Conservation (phyloP, 2,113 vertebrate genomes). For the Leptocoma aspasia region DNA sequence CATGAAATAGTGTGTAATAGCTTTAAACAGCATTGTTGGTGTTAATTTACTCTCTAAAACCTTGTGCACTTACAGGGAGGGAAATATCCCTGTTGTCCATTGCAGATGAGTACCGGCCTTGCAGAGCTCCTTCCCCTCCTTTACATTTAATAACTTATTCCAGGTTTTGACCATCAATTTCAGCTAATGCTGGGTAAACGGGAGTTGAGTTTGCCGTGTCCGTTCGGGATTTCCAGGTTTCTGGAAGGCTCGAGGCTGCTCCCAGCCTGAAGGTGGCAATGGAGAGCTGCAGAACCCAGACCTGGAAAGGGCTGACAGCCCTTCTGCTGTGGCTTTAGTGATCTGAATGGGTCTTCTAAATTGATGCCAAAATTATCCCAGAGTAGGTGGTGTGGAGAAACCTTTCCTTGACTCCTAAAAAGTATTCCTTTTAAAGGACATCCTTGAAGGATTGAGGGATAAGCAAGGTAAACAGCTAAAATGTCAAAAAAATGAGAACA, state of each 20-base stretch:
- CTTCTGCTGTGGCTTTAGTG: neutral
- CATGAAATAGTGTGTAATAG: neutral
- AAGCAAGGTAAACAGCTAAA: neutral
- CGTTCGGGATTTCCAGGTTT: neutral
- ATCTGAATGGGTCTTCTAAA: neutral
- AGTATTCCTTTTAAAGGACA: neutral
- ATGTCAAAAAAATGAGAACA: neutral
- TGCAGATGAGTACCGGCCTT: neutral
- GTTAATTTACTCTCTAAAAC: neutral
- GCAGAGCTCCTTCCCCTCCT: neutral
- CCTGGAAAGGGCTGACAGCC: neutral
- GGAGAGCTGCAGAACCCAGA: neutral
- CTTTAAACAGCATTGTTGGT: neutral
- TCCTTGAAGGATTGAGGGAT: too few relatives aligned
- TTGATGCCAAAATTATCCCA: neutral
- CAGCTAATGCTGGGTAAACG: neutral
- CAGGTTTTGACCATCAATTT: neutral
- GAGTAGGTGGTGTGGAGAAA: neutral
- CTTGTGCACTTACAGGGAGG: neutral
- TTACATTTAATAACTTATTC: neutral
- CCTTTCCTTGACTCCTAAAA: neutral
- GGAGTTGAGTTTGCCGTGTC: neutral
- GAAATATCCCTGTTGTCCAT: accelerated
- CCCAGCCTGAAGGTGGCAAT: conserved; percentile 50
- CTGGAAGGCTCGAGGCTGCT: neutral